Evolutionary conservation across 2,888 invertebrate species (phyloP).

Genomic region (Conomelus anceps): DNA sequence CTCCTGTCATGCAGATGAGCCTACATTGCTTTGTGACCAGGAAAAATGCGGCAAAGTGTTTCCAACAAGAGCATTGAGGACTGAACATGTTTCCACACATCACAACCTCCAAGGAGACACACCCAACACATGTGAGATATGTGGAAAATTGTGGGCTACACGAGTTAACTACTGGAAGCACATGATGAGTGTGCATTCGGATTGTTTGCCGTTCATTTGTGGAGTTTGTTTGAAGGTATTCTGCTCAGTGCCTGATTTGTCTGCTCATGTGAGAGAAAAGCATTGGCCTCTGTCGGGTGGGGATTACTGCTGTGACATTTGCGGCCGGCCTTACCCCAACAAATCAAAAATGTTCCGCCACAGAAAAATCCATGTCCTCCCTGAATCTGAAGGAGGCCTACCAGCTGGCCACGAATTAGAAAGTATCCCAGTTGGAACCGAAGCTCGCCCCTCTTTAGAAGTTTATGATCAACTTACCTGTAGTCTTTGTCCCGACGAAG

Average conservation of each 20-base stretch:
- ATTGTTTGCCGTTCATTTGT: constrained; percentile 45
- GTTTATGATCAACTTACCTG: constrained; percentile 32
- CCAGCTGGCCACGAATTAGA: constrained; percentile 14
- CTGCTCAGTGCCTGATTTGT: constrained; percentile 42
- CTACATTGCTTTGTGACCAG: constrained; percentile 34
- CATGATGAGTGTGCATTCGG: constrained; percentile 47
- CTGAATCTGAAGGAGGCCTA: constrained; percentile 20
- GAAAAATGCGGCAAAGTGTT: constrained; percentile 41
- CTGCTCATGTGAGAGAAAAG: constrained; percentile 42
- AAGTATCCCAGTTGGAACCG: not conserved
- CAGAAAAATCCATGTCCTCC: constrained; percentile 42
- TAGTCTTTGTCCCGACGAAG: constrained; percentile 34
- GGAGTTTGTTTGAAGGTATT: constrained; percentile 48
- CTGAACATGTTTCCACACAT: constrained; percentile 43
- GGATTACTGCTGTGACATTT: constrained; percentile 47
- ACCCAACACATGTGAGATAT: constrained; percentile 41
- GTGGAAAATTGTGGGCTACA: constrained; percentile 47
- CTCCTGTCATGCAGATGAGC: constrained; percentile 42
- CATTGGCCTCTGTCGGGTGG: constrained; percentile 46
- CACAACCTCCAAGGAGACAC: constrained; percentile 43
- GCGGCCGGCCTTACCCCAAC: constrained; percentile 47
- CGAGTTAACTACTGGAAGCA: constrained; percentile 49
- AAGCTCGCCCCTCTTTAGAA: not conserved
- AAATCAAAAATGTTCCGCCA: constrained; percentile 48
- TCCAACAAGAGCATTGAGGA: constrained; percentile 43